These are phyloP conservation scores for Choloepus hoffmanni DNA, from an alignment of 2,113 vertebrate species.

Conservation along the genomic window DNA sequence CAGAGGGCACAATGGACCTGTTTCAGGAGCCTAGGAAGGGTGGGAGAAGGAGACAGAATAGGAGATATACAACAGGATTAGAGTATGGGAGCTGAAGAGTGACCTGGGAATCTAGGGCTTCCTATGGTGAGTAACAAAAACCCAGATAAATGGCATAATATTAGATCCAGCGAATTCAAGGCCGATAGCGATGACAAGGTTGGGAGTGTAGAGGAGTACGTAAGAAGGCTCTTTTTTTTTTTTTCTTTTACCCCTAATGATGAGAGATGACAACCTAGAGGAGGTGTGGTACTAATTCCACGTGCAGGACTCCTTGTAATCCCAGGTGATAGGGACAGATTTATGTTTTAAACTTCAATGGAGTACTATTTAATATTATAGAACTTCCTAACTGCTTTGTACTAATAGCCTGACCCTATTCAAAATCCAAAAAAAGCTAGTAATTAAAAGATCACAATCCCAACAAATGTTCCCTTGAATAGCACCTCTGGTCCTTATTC, in stretches of 20 bases:
- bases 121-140: neutral
- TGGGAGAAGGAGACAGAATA: neutral
- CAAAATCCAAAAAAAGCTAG: neutral
- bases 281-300: neutral
- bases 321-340: neutral
- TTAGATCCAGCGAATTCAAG: neutral
- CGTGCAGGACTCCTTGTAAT: neutral
- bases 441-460: slow-evolving; percentile 37
- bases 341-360: slow-evolving; percentile 42
- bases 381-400: neutral
- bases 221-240: neutral
- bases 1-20: neutral
- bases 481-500: neutral
- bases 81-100: neutral
- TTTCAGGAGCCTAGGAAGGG: neutral
- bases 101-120: neutral
- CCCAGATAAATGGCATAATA: neutral
- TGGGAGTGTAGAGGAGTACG: neutral
- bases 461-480: slow-evolving; percentile 16
- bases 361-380: neutral
- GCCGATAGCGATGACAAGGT: neutral
- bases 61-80: neutral
- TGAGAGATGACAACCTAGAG: neutral
- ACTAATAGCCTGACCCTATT: neutral
- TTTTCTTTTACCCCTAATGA: neutral